These are phyloP conservation scores for Hybos culiciformis DNA, from an alignment of 2,888 invertebrate genomes.

Conservation along the genomic window DNA sequence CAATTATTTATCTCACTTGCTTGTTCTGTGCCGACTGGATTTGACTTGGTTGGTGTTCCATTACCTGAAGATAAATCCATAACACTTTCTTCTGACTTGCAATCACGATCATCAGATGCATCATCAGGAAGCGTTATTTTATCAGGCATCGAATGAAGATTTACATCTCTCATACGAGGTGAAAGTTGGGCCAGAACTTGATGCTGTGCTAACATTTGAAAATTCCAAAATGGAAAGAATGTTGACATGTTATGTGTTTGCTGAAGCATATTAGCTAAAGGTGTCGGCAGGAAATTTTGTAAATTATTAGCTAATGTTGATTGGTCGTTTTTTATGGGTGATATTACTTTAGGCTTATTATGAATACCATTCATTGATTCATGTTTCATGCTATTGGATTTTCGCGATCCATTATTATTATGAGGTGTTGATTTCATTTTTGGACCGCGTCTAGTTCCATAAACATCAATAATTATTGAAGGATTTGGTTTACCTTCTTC, in stretches of 20 bases:
- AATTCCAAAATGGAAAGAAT: conserved; percentile 34
- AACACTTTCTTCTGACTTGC: conserved; percentile 26
- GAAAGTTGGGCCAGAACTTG: conserved; percentile 32
- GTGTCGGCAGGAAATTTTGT: conserved; percentile 23
- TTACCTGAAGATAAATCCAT: conserved; percentile 32
- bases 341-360: conserved; percentile 11
- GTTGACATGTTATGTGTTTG: conserved; percentile 29
- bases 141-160: conserved; percentile 12
- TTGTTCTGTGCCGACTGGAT: conserved; percentile 7
- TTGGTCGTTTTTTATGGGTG: conserved; percentile 13
- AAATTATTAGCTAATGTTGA: conserved; percentile 12
- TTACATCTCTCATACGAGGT: conserved; percentile 25
- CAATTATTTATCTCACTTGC: conserved; percentile 23
- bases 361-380: conserved; percentile 7
- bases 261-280: conserved; percentile 25
- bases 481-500: conserved; percentile 82
- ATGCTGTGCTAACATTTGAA: conserved; percentile 35
- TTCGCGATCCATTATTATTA: conserved; percentile 17
- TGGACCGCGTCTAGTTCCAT: conserved; percentile 79
- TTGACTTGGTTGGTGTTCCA: conserved; percentile 27
- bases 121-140: background rate
- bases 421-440: conserved; percentile 48
- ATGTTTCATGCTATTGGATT: conserved; percentile 15
- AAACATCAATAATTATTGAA: conserved; percentile 75
- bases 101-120: conserved; percentile 15